Evolutionary conservation across 2,888 invertebrate species (phyloP), one percentile per base, ranked within the genome.

Genomic region (Julus scandinavius): DNA sequence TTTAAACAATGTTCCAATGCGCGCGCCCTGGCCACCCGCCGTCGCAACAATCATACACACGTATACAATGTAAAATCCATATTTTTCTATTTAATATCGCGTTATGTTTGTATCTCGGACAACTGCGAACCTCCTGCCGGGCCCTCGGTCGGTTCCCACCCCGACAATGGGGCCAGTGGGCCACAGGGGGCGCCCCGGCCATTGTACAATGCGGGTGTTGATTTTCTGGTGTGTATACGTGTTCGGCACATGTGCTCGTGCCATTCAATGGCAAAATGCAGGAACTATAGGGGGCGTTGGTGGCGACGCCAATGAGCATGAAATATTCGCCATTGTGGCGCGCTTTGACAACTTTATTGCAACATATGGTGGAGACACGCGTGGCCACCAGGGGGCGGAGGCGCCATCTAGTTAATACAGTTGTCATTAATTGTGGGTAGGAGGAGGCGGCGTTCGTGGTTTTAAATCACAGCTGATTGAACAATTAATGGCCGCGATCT

Each of bases 281-380:
- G 11, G 15, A 17, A 11, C 11, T 54, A 54, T 54, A 54, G 54
- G 54, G 54, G 54, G 54, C 54, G 54, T 54, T 54, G 54, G 4
- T 54, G 9, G 54, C 13, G 54, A 54, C 54, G 54, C 54, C 54
- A 54, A 54, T 3, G 54, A 54, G 54, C 54, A 17, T 54, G 54
- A 54, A 54, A 54, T 54, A 54, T 54, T 54, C 54, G 54, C 54
- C 54, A 54, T 54, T 54, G 54, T 54, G 72, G 72, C 72, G 54
- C 72, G 7, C 20, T 29, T 72, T 20, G 72, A 72, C 72, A 29
- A 72, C 11, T 80, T 80, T 38, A 80, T 80, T 20, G 80, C 80
- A 80, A 13, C 80, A 80, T 80, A 80, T 80, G 80, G 80, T 38
- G 80, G 80, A 38, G 80, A 80, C 80, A 80, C 80, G 80, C 80